Evolutionary conservation across 2,888 invertebrate species (phyloP).

Genomic region (Xestia c-nigrum): DNA sequence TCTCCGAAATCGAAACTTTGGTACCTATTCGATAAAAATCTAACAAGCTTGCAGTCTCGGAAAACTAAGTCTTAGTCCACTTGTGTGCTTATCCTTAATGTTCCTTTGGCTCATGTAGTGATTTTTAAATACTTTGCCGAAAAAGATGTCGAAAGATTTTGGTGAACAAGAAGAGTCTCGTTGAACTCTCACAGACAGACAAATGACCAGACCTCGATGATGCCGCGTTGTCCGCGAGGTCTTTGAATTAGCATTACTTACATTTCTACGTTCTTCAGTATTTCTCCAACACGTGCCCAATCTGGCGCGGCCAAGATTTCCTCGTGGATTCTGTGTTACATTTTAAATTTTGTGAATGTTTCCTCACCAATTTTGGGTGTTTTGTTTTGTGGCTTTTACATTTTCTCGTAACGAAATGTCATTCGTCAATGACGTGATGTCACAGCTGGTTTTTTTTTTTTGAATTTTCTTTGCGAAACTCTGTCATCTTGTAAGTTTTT

Average conservation of each 20-base stretch:
- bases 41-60: too few species aligned
- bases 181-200: too few species aligned
- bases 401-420: slow-evolving; percentile 9
- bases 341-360: slow-evolving; percentile 18
- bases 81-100: too few species aligned
- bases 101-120: too few species aligned
- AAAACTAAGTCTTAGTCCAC: too few species aligned
- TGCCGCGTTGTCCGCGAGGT: not conserved
- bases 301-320: slow-evolving; percentile 6
- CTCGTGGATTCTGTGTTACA: slow-evolving; percentile 16
- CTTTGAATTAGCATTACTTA: not conserved
- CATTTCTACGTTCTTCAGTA: not conserved
- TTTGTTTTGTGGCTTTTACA: slow-evolving; percentile 2
- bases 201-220: not conserved
- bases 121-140: too few species aligned
- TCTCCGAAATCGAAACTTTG: too few species aligned
- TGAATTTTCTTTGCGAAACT: not conserved
- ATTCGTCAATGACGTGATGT: slow-evolving; percentile 7
- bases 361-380: slow-evolving; percentile 5
- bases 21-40: too few species aligned
- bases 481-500: not conserved
- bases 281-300: slow-evolving; percentile 4
- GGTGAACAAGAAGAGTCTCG: too few species aligned
- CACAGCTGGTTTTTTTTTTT: slow-evolving; percentile 2
- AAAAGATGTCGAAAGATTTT: too few species aligned